phyloP scores from a whole-genome alignment of 1,140 invertebrate genomes.

The Drosophila erecta region DNA sequence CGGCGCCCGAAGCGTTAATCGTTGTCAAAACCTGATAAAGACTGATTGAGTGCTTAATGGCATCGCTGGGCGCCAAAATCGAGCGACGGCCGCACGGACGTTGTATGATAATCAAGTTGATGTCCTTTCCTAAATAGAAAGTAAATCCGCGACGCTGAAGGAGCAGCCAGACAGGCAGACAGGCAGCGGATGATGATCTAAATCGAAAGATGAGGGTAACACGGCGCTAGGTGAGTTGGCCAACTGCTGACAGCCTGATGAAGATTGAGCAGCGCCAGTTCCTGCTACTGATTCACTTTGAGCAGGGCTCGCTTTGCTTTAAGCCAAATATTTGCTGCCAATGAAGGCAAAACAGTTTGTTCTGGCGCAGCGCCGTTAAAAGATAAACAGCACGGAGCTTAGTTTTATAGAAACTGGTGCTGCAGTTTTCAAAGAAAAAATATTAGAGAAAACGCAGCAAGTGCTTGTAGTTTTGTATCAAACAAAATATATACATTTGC shows the following conservation, averaged over 20 bases:
- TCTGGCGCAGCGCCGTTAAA: neutral
- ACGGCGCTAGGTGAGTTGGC: constrained; percentile 34
- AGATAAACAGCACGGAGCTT: neutral
- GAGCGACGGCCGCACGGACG: constrained; percentile 22
- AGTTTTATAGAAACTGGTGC: neutral
- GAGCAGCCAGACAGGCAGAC: neutral
- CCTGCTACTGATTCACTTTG: constrained; percentile 45
- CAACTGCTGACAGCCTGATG: constrained; percentile 54
- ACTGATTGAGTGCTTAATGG: constrained; percentile 83
- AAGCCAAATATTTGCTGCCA: constrained; percentile 64
- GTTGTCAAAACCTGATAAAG: constrained; percentile 83
- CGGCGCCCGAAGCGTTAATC: constrained; percentile 76
- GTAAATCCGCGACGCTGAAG: constrained; percentile 19
- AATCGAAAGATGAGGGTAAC: constrained; percentile 20
- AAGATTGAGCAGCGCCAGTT: constrained; percentile 59
- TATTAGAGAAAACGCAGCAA: neutral
- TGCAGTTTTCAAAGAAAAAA: neutral
- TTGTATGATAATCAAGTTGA: constrained; percentile 59
- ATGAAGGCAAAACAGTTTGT: constrained; percentile 18
- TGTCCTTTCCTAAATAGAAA: constrained; percentile 50
- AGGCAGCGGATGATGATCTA: neutral
- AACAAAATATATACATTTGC: neutral
- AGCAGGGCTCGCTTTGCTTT: constrained; percentile 31
- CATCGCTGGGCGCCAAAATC: constrained; percentile 41
- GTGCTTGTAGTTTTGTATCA: no score